These are phyloP conservation scores for Tetrapedia diversipes DNA, from an alignment of 2,888 invertebrate genomes.

Conservation along the genomic window DNA sequence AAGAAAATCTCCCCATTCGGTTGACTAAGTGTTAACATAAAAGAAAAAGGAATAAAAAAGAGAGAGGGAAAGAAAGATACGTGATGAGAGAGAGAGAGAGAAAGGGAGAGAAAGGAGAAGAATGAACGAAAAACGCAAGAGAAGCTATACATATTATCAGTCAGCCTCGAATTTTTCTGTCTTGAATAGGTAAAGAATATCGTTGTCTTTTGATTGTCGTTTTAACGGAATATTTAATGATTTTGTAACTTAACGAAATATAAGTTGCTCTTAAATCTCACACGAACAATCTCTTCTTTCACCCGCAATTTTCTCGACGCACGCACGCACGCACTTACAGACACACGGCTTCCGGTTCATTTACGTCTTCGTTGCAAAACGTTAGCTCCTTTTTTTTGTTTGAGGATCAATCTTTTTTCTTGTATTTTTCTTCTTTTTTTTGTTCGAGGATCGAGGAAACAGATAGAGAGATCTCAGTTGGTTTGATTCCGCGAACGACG, in stretches of 20 bases:
- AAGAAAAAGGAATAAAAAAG: not conserved
- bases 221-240: constrained; percentile 41
- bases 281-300: constrained; percentile 42
- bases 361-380: constrained; percentile 32
- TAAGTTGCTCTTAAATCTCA: constrained; percentile 61
- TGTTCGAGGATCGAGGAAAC: not conserved
- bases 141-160: constrained; percentile 25
- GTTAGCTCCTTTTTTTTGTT: not conserved
- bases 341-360: constrained; percentile 41
- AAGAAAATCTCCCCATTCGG: too few relatives aligned
- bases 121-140: constrained; percentile 26
- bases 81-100: not conserved
- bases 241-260: constrained; percentile 62
- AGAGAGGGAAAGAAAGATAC: not conserved
- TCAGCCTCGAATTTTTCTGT: constrained; percentile 36
- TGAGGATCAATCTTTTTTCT: not conserved
- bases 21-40: too few relatives aligned
- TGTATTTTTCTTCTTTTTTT: not conserved
- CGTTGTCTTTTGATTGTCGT: constrained; percentile 48
- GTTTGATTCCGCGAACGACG: not conserved
- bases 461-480: too few relatives aligned
- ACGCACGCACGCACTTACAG: constrained; percentile 6
- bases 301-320: constrained; percentile 33
- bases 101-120: constrained; percentile 19
- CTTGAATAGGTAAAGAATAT: constrained; percentile 8